Evolutionary conservation across 2,888 invertebrate genomes (phyloP), one percentile per base, ranked within the genome.

Genomic region (Drosophila maculinotata): DNA sequence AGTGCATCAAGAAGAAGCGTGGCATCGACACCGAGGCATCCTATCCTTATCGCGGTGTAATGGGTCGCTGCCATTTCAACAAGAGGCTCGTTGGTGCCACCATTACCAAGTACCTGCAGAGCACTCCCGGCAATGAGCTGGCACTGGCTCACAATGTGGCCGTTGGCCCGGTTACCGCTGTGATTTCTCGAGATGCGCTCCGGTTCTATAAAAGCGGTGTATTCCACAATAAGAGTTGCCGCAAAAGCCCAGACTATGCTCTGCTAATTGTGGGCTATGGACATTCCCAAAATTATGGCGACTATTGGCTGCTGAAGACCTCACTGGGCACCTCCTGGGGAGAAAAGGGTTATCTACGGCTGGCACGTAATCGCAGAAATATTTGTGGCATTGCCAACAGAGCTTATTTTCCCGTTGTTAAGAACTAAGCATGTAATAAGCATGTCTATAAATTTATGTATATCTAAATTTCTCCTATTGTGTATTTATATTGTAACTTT

Each of bases 251-350:
- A 0, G 38, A 42, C 14, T 69, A 41, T n/a, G 35, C 14, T 0
- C 49, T 69, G 4, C 54, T 69, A 1, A n/a, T 69, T 25, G 68
- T 69, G 14, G 68, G 68, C n/a, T 69, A 52, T 31, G 68, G 62
- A 23, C 3, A 2, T 10, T 23, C 15, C 9, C 0, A 8, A 0
- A 39, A 7, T 4, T n/a, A 1, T 30, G 68, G 68, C 6, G 62
- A 69, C 3, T 69, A 38, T 25, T 69, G 68, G 68, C 6, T 62
- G 9, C 25, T 68, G 1, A 68, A 54, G 15, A 54, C 62, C 3
- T 69, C 68, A 0, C 4, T 60, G 54, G 68, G 68, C 39, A 26
- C 49, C 7, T 5, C 25, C 2, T 68, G 60, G 60, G 68, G 68
- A 7, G 68, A 69, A 1, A 2, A 60, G 28, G 68, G 68, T 1